phyloP scores from a whole-genome alignment of 2,113 vertebrate species.

The Macquaria australasica region DNA sequence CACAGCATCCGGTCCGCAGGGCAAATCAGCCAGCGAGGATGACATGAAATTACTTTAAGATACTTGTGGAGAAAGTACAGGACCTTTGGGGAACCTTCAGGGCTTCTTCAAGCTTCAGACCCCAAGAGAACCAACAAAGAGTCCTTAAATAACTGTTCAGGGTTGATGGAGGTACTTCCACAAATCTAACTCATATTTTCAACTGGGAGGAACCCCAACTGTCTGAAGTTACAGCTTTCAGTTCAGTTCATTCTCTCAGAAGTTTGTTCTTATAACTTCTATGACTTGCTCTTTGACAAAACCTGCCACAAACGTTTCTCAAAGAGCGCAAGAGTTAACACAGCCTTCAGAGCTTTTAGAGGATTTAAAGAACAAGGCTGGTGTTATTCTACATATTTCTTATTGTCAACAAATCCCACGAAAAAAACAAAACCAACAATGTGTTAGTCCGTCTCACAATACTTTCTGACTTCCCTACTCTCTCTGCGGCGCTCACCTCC shows the following conservation, averaged over 20 bases:
- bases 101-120: background rate
- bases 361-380: background rate
- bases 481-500: too few species aligned
- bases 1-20: background rate
- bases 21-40: background rate
- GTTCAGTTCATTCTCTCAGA: background rate
- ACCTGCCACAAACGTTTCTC: background rate
- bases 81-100: background rate
- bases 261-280: background rate
- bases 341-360: too few species aligned
- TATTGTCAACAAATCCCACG: too few species aligned
- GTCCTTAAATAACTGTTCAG: background rate
- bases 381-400: too few species aligned
- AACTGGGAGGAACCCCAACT: background rate
- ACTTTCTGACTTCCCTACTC: too few species aligned
- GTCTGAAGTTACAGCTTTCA: background rate
- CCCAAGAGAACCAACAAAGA: background rate
- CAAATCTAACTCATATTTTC: background rate
- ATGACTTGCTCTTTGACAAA: background rate
- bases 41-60: constrained; percentile 1
- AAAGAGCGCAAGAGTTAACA: background rate
- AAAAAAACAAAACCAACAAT: too few species aligned
- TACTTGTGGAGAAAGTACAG: background rate
- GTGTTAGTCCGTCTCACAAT: too few species aligned
- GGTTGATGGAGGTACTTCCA: background rate